Percentiles rank a stretch among this genome's conserved stretches.
These are phyloP conservation scores for Brachycybe producta DNA, from an alignment of 2,888 invertebrate genomes.

Conservation along the genomic window DNA sequence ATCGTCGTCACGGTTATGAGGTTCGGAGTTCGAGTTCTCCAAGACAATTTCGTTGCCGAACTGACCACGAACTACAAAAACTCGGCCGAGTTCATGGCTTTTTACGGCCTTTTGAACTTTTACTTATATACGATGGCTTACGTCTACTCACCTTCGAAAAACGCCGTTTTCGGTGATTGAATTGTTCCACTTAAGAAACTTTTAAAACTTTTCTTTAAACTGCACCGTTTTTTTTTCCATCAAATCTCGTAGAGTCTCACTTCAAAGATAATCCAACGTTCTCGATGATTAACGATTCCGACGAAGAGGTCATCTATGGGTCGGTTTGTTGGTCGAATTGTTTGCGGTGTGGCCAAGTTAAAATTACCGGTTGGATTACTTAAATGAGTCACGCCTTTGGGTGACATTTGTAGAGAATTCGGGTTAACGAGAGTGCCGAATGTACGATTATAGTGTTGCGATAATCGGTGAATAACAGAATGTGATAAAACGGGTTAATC, in stretches of 20 bases:
- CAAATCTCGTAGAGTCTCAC: constrained; percentile 75
- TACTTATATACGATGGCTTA: constrained; percentile 88
- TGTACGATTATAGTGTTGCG: no score
- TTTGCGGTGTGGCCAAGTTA: no score
- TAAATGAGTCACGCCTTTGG: no score
- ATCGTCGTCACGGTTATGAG: constrained; percentile 61
- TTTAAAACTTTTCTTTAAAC: not conserved
- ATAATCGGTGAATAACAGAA: no score
- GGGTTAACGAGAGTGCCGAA: no score
- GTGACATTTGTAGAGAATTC: no score
- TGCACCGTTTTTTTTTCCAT: no score
- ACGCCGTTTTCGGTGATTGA: constrained; percentile 63
- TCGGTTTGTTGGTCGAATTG: constrained; percentile 29
- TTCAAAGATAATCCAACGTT: constrained; percentile 96
- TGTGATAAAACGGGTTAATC: no score
- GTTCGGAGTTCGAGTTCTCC: constrained; percentile 77
- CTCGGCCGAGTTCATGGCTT: constrained; percentile 89
- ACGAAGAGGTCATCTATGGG: constrained; percentile 91
- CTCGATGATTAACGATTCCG: constrained; percentile 97
- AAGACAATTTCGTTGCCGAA: constrained; percentile 87
- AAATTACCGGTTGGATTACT: no score
- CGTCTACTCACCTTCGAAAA: constrained; percentile 76
- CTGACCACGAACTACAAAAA: constrained; percentile 75
- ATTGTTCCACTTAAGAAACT: not conserved
- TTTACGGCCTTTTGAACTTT: constrained; percentile 85